Evolutionary conservation across 2,797 vertebrate genomes (phyloP), one percentile per base, ranked within the genome.

Genomic region (Muscicapa striata): DNA sequence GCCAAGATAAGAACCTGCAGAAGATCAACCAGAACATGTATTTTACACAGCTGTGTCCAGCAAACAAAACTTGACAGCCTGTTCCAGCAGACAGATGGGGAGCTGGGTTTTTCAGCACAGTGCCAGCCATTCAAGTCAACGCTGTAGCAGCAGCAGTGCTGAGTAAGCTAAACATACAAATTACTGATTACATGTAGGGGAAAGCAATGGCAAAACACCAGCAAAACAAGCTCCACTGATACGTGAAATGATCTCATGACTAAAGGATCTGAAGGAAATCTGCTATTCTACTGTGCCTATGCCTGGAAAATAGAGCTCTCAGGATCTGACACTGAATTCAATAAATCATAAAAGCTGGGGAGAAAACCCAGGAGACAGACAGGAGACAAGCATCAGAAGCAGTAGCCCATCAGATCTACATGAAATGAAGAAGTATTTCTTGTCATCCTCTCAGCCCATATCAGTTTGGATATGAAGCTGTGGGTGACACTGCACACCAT

Each of bases 91-190:
- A 32, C 55, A 84, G 58, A 48, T 57, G 79, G 48, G 32, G 36
- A 96, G 19, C 62, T 49, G 59, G 61, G 41, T 15, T 81, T 92
- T 84, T 67, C 69, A 78, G 23, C 45, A 48, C 32, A 66, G 18
- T 21, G 13, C n/a, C 63, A 78, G 79, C 46, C 58, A 55, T 83
- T 91, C 75, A 68, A 85, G 46, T 55, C 61, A 90, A 54, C n/a
- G 84, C 40, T 11, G 36, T 45, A 86, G 46, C 54, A 83, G 36
- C 43, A 68, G 59, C 54, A 55, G 14, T 45, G 69, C 73, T 86
- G 82, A 94, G 43, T 62, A 78, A 91, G 79, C 27, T 74, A 74
- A 93, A 89, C 18, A 49, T 13, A 72, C 41, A 68, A 84, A 58
- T 62, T 46, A 38, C 41, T 58, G 22, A 43, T 81, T 72, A 40